phyloP scores from a whole-genome alignment of 2,888 invertebrate species.

The Stegana nigrithorax region DNA sequence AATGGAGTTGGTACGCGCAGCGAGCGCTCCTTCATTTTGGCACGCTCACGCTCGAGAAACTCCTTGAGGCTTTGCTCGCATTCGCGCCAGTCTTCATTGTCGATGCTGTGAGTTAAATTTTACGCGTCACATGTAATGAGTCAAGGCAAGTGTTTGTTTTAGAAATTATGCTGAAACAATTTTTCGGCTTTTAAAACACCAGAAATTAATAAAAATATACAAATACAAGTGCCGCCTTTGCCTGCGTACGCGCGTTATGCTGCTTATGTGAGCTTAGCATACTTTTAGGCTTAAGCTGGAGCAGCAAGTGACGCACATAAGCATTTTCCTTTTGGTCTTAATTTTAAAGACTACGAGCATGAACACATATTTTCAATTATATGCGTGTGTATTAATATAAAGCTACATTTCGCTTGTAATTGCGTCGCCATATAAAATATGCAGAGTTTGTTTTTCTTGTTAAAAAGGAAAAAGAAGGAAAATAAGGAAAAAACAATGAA shows the following conservation, averaged over 20 bases:
- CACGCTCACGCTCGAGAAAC: constrained; percentile 62
- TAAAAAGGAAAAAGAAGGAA: too few relatives aligned
- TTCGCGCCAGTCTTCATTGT: constrained; percentile 63
- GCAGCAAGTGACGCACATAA: too few relatives aligned
- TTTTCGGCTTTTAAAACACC: constrained; percentile 22
- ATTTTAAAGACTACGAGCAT: too few relatives aligned
- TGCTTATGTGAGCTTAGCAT: neutral
- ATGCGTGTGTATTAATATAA: too few relatives aligned
- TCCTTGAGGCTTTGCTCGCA: constrained; percentile 64
- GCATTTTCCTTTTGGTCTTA: too few relatives aligned
- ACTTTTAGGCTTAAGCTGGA: constrained; percentile 9
- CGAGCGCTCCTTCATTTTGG: constrained; percentile 63
- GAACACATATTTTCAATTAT: too few relatives aligned
- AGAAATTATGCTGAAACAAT: constrained; percentile 13
- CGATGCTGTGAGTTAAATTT: constrained; percentile 50
- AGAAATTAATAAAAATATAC: constrained; percentile 21
- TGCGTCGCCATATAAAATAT: too few relatives aligned
- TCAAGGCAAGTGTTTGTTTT: neutral
- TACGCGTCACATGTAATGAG: neutral
- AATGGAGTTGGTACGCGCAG: constrained; percentile 51
- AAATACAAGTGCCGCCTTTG: constrained; percentile 33
- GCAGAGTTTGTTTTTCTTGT: too few relatives aligned
- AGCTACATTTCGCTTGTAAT: too few relatives aligned
- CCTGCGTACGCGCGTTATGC: neutral
- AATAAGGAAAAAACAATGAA: too few relatives aligned